These are phyloP conservation scores for Philypnodon macrostomus DNA, from an alignment of 2,797 vertebrate species.

Conservation along the genomic window DNA sequence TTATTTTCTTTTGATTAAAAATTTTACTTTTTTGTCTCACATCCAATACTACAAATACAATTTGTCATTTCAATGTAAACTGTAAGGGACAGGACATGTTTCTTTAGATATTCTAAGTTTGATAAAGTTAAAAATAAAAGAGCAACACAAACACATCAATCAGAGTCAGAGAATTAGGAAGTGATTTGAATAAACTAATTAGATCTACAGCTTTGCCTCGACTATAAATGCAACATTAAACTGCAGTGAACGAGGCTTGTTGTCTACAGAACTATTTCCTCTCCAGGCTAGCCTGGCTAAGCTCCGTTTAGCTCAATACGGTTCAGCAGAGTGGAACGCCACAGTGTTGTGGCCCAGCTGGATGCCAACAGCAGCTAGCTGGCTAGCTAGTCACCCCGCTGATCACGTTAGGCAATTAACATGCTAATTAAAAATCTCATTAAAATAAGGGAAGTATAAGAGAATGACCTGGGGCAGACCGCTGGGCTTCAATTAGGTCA, in stretches of 20 bases:
- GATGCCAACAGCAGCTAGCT: slow-evolving; percentile 62
- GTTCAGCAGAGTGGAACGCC: slow-evolving; percentile 57
- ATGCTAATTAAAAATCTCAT: slow-evolving; percentile 84
- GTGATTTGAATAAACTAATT: slow-evolving; percentile 35
- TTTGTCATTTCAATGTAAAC: too few species aligned
- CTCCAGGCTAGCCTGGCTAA: slow-evolving; percentile 44
- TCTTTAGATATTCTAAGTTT: too few species aligned
- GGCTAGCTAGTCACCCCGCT: slow-evolving; percentile 66
- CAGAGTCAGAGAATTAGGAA: slow-evolving; percentile 24
- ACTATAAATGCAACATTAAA: slow-evolving; percentile 29
- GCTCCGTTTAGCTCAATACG: slow-evolving; percentile 33
- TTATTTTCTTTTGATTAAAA: background rate
- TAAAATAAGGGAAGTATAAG: slow-evolving; percentile 75
- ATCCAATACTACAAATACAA: too few species aligned
- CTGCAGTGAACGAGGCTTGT: slow-evolving; percentile 20
- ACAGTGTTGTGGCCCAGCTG: slow-evolving; percentile 56
- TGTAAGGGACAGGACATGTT: too few species aligned
- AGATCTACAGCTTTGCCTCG: slow-evolving; percentile 19
- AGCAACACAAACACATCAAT: slow-evolving; percentile 28
- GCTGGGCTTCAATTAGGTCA: slow-evolving; percentile 79
- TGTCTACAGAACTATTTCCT: slow-evolving; percentile 36
- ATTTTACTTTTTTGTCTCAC: background rate
- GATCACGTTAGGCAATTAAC: slow-evolving; percentile 81
- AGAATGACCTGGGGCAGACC: slow-evolving; percentile 72
- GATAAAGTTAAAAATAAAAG: slow-evolving; percentile 10